Conservation (phyloP, 2,113 vertebrate species). For the Chaetodon trifascialis region DNA sequence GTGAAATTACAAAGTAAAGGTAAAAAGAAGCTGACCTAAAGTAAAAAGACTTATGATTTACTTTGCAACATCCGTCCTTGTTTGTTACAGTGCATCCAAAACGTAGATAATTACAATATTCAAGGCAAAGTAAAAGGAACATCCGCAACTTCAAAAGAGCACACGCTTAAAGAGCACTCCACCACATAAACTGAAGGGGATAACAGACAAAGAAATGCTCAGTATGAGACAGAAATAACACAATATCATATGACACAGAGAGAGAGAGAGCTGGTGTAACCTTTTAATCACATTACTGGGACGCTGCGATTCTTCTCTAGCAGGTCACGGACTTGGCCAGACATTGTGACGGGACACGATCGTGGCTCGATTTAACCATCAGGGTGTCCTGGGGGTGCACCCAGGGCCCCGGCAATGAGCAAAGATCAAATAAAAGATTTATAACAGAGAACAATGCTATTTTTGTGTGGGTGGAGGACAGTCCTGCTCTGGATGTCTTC, state of each 20-base stretch:
- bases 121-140: background rate
- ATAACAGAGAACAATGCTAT: background rate
- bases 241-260: constrained; percentile 50
- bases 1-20: background rate
- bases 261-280: constrained; percentile 22
- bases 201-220: constrained; percentile 33
- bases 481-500: background rate
- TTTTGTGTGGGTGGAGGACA: background rate
- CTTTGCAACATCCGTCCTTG: background rate
- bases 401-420: background rate
- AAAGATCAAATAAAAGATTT: constrained; percentile 7
- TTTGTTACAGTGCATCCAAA: constrained; percentile 9
- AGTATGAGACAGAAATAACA: constrained; percentile 51
- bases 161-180: background rate
- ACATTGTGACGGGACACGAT: constrained; percentile 42
- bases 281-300: constrained; percentile 57
- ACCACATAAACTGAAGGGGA: constrained; percentile 8
- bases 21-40: background rate
- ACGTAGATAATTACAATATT: constrained; percentile 11
- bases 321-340: constrained; percentile 60
- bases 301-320: constrained; percentile 45
- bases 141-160: constrained; percentile 18
- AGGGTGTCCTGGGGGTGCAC: constrained; percentile 15
- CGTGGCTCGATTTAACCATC: constrained; percentile 28
- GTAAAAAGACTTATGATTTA: background rate